Evolutionary conservation across 1,140 invertebrate genomes (phyloP), one percentile per base, ranked within the genome.

Genomic region (Musca vetustissima): DNA sequence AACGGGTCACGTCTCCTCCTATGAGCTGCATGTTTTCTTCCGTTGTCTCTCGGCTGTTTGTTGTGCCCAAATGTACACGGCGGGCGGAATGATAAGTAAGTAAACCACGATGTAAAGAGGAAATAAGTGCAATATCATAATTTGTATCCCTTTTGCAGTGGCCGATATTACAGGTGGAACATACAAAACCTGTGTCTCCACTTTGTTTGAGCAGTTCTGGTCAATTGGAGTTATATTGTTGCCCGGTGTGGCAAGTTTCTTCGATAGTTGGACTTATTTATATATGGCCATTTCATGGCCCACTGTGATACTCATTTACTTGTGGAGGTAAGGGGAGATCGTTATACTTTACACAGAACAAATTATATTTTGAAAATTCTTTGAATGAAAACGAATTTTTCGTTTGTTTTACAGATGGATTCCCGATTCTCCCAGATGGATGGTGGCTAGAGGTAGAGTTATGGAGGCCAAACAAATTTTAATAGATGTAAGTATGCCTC

Each of bases 351-450:
- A 3, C 3, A 4, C 28, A 28, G 28, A 8, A 28, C 8, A 28
- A 8, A 28, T 3, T 28, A 28, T 28, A 4, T 28, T 8, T 8
- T 28, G 28, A 28, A 4, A 28, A 28, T 28, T n/a, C n/a, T n/a
- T n/a, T n/a, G n/a, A n/a, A n/a, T n/a, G n/a, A n/a, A n/a, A n/a
- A n/a, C n/a, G n/a, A n/a, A n/a, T n/a, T n/a, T n/a, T n/a, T n/a
- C n/a, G n/a, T n/a, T n/a, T n/a, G n/a, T n/a, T n/a, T 68, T 43
- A 1, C 19, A 82, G 80, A 69, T 80, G 80, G 77, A 82, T 95
- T 75, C 91, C 93, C 36, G 93, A 95, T 83, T 93, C 92, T 24
- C 93, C 93, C 0, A 85, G 93, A 67, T 95, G 93, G 93, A 83
- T 95, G n/a, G 82, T 94, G 1, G 87, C 91, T 0, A 86, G 89